phyloP scores from a whole-genome alignment of 2,797 vertebrate genomes.

The Phoxinus dragarum region DNA sequence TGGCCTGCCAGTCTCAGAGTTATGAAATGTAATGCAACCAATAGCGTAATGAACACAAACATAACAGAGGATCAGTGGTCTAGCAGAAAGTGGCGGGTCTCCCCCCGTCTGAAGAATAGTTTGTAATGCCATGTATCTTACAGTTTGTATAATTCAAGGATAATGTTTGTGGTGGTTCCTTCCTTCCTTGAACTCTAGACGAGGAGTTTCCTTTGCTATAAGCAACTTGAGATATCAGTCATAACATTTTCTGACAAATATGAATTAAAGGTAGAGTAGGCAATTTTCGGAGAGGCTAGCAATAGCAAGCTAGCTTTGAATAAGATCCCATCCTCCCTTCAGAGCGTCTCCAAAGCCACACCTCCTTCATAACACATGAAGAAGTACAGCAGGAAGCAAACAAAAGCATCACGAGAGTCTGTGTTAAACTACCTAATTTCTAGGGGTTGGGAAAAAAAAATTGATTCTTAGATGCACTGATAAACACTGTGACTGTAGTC shows the following conservation, averaged over 20 bases:
- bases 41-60: constrained; percentile 26
- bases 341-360: too few species aligned
- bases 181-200: neutral
- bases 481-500: too few species aligned
- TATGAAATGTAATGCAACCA: constrained; percentile 36
- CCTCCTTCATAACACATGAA: too few species aligned
- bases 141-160: neutral
- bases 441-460: too few species aligned
- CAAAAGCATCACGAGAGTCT: too few species aligned
- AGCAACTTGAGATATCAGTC: neutral
- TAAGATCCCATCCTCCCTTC: too few species aligned
- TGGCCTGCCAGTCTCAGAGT: constrained; percentile 26
- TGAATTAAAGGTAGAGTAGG: neutral
- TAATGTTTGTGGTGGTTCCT: neutral
- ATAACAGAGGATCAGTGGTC: constrained; percentile 27
- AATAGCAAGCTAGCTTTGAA: too few species aligned
- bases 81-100: constrained; percentile 24
- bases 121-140: neutral
- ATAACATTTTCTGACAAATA: neutral
- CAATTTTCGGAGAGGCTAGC: too few species aligned
- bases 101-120: constrained; percentile 29
- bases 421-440: too few species aligned
- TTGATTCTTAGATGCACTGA: too few species aligned
- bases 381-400: too few species aligned
- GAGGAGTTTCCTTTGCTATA: neutral